Conservation (phyloP, 2,797 vertebrate species). For the Chlorospingus semifuscus region DNA sequence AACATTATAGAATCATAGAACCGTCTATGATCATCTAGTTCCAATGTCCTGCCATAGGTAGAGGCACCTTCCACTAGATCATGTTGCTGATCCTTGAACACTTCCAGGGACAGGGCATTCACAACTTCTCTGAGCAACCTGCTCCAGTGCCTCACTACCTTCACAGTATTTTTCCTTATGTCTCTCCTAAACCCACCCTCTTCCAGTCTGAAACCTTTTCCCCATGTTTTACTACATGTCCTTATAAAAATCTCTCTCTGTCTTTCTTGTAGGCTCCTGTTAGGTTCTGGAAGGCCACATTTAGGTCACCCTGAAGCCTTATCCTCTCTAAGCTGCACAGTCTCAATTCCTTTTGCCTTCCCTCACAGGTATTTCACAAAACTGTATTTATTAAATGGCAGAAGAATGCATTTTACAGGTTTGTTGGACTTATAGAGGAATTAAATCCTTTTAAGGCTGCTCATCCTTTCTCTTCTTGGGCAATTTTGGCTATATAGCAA, state of each 20-base stretch:
- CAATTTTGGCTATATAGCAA: neutral
- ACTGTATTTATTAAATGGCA: neutral
- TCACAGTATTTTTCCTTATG: neutral
- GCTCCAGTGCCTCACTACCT: neutral
- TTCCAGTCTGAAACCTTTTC: neutral
- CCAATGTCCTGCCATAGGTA: neutral
- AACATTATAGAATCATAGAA: neutral
- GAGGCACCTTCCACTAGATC: neutral
- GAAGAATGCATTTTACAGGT: neutral
- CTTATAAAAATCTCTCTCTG: neutral
- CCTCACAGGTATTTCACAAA: neutral
- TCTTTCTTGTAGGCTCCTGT: neutral
- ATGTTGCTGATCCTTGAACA: neutral
- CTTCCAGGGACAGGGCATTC: neutral
- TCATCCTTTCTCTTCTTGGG: neutral
- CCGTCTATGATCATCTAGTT: neutral
- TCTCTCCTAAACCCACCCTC: neutral
- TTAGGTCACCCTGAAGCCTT: neutral
- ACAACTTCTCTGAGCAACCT: neutral
- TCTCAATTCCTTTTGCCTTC: neutral
- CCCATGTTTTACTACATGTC: neutral
- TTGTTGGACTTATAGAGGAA: neutral
- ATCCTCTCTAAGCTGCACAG: neutral
- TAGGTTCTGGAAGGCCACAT: neutral
- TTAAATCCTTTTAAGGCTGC: neutral